Evolutionary conservation across 2,113 vertebrate genomes (phyloP).

Genomic region (Tichodroma muraria): DNA sequence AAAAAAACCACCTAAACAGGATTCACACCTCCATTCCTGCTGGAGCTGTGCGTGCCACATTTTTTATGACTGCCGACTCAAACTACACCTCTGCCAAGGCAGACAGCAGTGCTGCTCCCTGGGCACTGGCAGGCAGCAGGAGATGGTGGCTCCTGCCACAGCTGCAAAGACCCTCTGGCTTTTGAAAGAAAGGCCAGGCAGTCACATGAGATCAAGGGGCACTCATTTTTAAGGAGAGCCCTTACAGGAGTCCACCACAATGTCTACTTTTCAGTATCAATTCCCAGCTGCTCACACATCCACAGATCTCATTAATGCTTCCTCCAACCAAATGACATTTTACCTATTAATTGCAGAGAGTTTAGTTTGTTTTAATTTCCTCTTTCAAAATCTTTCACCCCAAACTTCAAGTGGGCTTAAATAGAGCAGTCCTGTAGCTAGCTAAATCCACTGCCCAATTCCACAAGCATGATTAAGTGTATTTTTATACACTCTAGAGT

Average conservation of each 20-base stretch:
- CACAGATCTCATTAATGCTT: not conserved
- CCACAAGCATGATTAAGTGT: not conserved
- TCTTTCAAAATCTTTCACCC: not conserved
- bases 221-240: not conserved
- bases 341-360: not conserved
- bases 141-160: not conserved
- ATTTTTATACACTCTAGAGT: not conserved
- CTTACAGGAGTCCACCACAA: not conserved
- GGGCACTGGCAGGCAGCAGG: not conserved
- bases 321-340: not conserved
- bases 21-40: not conserved
- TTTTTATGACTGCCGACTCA: not conserved
- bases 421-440: not conserved
- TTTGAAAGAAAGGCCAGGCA: not conserved
- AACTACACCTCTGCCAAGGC: not conserved
- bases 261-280: not conserved
- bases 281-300: not conserved
- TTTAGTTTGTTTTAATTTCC: not conserved
- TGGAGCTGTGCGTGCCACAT: accelerated
- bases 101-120: not conserved
- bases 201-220: not conserved
- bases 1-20: not conserved
- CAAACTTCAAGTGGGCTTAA: not conserved
- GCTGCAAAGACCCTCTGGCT: not conserved
- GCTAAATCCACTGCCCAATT: not conserved